Conservation (phyloP, 1,140 invertebrate species). For the Trichomalopsis sarcophagae region DNA sequence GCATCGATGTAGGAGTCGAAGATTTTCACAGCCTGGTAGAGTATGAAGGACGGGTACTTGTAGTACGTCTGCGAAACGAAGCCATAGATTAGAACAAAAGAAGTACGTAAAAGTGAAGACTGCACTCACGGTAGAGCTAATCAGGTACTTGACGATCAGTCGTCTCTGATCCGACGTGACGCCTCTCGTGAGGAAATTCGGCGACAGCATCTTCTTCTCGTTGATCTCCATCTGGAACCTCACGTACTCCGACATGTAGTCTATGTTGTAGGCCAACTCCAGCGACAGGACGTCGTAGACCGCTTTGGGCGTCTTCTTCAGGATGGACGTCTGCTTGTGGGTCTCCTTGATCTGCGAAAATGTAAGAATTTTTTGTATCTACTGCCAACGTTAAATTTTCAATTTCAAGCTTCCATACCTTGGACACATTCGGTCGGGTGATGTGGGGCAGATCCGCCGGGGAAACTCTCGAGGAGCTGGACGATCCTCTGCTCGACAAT, state of each 20-base stretch:
- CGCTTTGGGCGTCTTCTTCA: background rate
- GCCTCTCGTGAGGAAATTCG: constrained; percentile 39
- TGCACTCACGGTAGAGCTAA: constrained; percentile 52
- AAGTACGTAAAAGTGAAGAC: no score
- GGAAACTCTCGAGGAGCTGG: background rate
- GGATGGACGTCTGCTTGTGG: background rate
- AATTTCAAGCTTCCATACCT: background rate
- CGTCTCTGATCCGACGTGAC: constrained; percentile 57
- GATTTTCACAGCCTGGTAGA: constrained; percentile 61
- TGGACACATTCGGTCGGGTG: constrained; percentile 2
- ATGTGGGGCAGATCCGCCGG: constrained; percentile 34
- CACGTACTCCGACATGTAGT: constrained; percentile 43
- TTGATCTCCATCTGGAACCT: constrained; percentile 42
- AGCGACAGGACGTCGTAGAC: constrained; percentile 15
- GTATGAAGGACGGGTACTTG: constrained; percentile 51
- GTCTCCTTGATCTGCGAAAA: constrained; percentile 39
- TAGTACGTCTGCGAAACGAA: constrained; percentile 53
- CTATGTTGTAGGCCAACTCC: constrained; percentile 31
- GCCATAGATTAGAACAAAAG: background rate
- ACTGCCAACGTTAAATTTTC: no score
- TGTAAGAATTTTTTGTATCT: no score
- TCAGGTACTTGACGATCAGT: constrained; percentile 57
- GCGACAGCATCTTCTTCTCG: constrained; percentile 40
- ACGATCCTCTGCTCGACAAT: background rate
- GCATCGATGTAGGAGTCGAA: constrained; percentile 58